Percentiles rank a stretch among this genome's conserved stretches.
phyloP scores from a whole-genome alignment of 2,797 vertebrate genomes.

The Sebastes kiyomatsui region DNA sequence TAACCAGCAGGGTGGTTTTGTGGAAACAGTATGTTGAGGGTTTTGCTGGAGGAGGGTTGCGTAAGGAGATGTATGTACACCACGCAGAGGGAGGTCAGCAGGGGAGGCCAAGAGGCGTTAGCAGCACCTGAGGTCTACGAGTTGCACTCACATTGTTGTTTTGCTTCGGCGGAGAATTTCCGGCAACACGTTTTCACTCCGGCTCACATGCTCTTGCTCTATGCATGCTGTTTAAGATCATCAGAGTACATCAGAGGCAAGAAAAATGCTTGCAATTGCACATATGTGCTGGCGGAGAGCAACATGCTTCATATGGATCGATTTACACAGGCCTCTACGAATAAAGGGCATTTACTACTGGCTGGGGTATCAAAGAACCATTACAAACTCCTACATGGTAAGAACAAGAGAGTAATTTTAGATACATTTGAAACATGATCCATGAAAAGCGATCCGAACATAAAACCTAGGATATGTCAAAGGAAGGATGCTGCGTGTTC shows the following conservation, averaged over 20 bases:
- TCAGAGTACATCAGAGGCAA: not conserved
- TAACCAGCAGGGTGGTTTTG: constrained; percentile 7
- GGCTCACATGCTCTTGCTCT: not conserved
- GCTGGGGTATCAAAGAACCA: not conserved
- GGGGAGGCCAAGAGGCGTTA: not conserved
- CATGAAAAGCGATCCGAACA: not conserved
- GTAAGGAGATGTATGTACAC: not conserved
- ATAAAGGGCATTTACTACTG: not conserved
- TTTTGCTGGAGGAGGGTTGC: not conserved
- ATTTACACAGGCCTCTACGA: constrained; percentile 25
- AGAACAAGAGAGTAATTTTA: not conserved
- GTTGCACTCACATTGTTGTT: constrained; percentile 10
- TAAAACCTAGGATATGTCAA: not conserved
- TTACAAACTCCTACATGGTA: not conserved
- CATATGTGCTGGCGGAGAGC: constrained; percentile 15
- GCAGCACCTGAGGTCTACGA: not conserved
- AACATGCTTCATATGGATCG: constrained; percentile 24
- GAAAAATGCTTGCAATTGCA: not conserved
- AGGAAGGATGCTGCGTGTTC: not conserved
- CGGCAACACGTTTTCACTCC: not conserved
- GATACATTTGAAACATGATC: not conserved
- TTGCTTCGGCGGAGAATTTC: not conserved
- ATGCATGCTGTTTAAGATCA: not conserved
- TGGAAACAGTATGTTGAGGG: not conserved
- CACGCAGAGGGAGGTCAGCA: not conserved